Percentiles rank a stretch among this genome's conserved stretches.
Conservation (phyloP, 2,797 vertebrate genomes). For the Syngnathus rostellatus region DNA sequence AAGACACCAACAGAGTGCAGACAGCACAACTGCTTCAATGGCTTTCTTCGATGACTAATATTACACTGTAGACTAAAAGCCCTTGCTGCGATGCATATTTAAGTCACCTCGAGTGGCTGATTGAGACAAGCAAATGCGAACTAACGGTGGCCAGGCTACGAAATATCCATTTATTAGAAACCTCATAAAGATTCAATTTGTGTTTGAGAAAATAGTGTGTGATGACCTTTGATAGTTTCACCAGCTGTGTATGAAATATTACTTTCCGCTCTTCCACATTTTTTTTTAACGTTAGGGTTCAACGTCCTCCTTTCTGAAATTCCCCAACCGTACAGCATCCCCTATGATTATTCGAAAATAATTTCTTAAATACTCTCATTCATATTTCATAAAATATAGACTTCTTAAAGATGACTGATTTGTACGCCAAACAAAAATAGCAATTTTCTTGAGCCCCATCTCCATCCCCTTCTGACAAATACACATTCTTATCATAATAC, state of each 20-base stretch:
- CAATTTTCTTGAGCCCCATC: background rate
- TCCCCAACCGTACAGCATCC: conserved; percentile 8
- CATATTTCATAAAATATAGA: conserved; percentile 50
- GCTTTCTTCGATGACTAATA: conserved; percentile 65
- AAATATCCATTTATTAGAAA: background rate
- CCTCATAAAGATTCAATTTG: background rate
- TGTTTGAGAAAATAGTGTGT: background rate
- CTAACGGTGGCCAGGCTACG: background rate
- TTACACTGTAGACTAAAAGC: conserved; percentile 57
- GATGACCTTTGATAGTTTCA: background rate
- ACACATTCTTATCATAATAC: background rate
- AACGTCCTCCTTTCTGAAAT: conserved; percentile 12
- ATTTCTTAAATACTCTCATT: conserved; percentile 38
- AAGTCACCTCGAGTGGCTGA: conserved; percentile 46
- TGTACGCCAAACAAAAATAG: conserved; percentile 4
- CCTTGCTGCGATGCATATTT: conserved; percentile 75
- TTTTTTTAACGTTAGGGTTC: conserved; percentile 15
- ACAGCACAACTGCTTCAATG: conserved; percentile 61
- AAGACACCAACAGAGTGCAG: conserved; percentile 44
- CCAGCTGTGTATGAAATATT: conserved; percentile 16
- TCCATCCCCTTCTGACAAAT: too few relatives aligned
- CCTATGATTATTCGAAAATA: conserved; percentile 53
- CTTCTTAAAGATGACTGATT: conserved; percentile 19
- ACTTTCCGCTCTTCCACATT: conserved; percentile 11
- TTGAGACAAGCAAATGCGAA: conserved; percentile 27